phyloP scores from a whole-genome alignment of 2,113 vertebrate genomes.

The Rutilus rutilus region DNA sequence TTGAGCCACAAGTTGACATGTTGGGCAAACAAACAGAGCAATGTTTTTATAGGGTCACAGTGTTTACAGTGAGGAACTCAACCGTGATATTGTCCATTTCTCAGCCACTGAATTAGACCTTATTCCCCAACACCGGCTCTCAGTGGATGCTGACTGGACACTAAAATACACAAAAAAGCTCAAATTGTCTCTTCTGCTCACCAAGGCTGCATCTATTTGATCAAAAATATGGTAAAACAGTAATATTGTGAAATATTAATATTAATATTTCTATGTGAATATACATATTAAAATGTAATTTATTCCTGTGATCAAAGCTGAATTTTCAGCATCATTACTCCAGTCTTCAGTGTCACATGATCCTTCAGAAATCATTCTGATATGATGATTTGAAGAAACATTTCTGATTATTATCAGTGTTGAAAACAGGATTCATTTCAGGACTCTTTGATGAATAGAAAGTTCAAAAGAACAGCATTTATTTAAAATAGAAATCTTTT shows the following conservation, averaged over 20 bases:
- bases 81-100: neutral
- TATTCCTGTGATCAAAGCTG: neutral
- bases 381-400: neutral
- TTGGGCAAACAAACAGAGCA: conserved; percentile 4
- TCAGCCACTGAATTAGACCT: neutral
- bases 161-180: neutral
- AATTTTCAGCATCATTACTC: neutral
- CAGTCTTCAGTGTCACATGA: neutral
- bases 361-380: neutral
- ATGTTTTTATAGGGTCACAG: neutral
- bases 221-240: neutral
- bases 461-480: neutral
- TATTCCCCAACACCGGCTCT: neutral
- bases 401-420: too few relatives aligned
- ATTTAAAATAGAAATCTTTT: neutral
- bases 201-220: neutral
- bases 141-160: neutral
- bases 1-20: conserved; percentile 15
- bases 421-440: neutral
- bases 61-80: conserved; percentile 18
- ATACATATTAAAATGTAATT: neutral
- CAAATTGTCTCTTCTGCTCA: neutral
- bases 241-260: neutral
- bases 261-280: neutral
- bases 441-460: neutral